Evolutionary conservation across 2,113 vertebrate species (phyloP), one percentile per base, ranked within the genome.

Genomic region (Brachyhypopomus occidentalis): DNA sequence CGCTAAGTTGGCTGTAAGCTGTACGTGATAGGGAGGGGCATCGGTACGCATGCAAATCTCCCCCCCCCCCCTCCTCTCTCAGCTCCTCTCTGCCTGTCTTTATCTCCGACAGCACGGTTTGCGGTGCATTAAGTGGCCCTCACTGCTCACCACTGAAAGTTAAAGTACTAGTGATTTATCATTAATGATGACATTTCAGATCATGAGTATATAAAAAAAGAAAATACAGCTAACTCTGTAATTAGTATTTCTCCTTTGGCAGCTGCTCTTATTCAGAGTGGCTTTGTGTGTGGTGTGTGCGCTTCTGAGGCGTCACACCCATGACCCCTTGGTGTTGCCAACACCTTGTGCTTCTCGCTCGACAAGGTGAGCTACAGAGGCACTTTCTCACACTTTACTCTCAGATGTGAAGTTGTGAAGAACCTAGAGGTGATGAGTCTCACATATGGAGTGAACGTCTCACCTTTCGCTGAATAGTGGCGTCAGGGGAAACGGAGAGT

Each of bases 371-470:
- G 45, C 45, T 52, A 14, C 45, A 14, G 45, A 52, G 12, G 45
- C 45, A 52, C 62, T 22, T 36, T 78, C 69, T 78, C 34, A 23
- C 7, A 23, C 36, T 69, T 5, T 69, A 36, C 64, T 78, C 4
- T 41, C 45, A 14, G 5, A 7, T 36, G 9, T n/a, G 36, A 36
- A 36, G 27, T 36, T 36, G 30, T 67, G 58, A 45, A 20, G 66
- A 67, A 58, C 19, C 56, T 58, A 22, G 30, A 78, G 62, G 66
- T 74, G 79, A 71, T 30, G 58, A 63, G 78, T 34, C 72, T 59
- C 64, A n/a, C 56, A 22, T 27, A 55, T 41, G 17, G 48, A 58
- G 56, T 23, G 75, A 82, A 73, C 75, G 56, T 84, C 82, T 78
- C 70, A 48, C 73, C 69, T 55, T 23, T 20, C 34, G 77, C 72